Conservation (phyloP, 1,140 invertebrate genomes). For the Drosophila pandora region DNA sequence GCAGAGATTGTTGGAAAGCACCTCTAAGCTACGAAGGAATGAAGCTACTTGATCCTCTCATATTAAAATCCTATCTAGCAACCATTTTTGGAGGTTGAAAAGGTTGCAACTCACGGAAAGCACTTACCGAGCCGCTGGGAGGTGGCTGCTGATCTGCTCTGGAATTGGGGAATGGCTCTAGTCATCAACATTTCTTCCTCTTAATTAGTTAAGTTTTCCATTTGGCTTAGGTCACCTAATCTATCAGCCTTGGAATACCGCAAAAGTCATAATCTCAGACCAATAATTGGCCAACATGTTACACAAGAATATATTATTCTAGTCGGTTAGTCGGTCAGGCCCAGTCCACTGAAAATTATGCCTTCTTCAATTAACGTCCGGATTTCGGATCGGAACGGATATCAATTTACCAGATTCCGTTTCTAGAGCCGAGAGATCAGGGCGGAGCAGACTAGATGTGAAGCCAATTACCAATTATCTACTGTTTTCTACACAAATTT, state of each 20-base stretch:
- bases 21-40: background rate
- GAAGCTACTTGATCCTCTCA: slow-evolving; percentile 40
- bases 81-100: slow-evolving; percentile 37
- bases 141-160: too few species aligned
- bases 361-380: slow-evolving; percentile 77
- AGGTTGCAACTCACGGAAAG: slow-evolving; percentile 6
- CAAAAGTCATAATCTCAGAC: slow-evolving; percentile 14
- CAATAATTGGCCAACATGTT: slow-evolving; percentile 60
- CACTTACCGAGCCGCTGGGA: too few species aligned
- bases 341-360: slow-evolving; percentile 49
- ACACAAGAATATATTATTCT: slow-evolving; percentile 32
- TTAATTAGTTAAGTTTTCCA: background rate
- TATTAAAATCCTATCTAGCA: slow-evolving; percentile 50
- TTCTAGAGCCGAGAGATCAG: slow-evolving; percentile 5
- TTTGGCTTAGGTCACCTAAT: background rate
- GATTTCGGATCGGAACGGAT: slow-evolving; percentile 18
- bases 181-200: too few species aligned
- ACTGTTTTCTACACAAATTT: slow-evolving; percentile 83
- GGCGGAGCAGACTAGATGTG: slow-evolving; percentile 48
- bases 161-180: too few species aligned
- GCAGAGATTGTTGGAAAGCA: slow-evolving; percentile 30
- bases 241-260: slow-evolving; percentile 15
- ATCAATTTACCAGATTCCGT: slow-evolving; percentile 52
- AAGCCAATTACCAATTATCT: slow-evolving; percentile 83
- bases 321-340: slow-evolving; percentile 14